Percentiles rank a stretch among this genome's conserved stretches.
phyloP scores from a whole-genome alignment of 2,888 invertebrate genomes.

The Pristionchus japonicus region DNA sequence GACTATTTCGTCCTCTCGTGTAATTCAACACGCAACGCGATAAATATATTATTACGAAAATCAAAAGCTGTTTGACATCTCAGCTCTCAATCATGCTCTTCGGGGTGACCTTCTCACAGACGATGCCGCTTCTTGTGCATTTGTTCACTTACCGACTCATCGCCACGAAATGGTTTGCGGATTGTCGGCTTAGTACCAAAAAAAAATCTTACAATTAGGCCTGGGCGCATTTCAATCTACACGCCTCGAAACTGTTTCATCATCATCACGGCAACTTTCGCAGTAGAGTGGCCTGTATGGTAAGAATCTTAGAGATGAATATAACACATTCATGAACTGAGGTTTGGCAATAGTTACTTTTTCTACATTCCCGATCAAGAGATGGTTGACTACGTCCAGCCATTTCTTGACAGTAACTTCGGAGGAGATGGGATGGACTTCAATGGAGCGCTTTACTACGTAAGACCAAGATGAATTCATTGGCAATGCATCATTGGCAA shows the following conservation, averaged over 20 bases:
- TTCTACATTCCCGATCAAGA: background rate
- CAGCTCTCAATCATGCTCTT: background rate
- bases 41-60: no score
- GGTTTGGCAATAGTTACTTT: background rate
- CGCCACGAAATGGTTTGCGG: constrained; percentile 1
- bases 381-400: background rate
- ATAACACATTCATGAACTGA: background rate
- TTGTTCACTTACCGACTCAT: background rate
- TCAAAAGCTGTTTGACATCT: background rate
- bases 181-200: no score
- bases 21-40: no score
- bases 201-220: background rate
- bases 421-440: background rate
- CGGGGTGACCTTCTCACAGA: background rate
- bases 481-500: background rate
- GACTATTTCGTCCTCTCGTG: no score
- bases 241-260: background rate
- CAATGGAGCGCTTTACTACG: constrained; percentile 6
- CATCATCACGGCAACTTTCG: background rate
- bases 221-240: background rate
- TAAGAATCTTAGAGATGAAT: background rate
- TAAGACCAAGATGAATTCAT: no score
- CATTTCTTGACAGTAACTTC: background rate
- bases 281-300: background rate
- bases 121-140: background rate